Evolutionary conservation across 2,888 invertebrate genomes (phyloP).

Genomic region (Tenodera sinensis): DNA sequence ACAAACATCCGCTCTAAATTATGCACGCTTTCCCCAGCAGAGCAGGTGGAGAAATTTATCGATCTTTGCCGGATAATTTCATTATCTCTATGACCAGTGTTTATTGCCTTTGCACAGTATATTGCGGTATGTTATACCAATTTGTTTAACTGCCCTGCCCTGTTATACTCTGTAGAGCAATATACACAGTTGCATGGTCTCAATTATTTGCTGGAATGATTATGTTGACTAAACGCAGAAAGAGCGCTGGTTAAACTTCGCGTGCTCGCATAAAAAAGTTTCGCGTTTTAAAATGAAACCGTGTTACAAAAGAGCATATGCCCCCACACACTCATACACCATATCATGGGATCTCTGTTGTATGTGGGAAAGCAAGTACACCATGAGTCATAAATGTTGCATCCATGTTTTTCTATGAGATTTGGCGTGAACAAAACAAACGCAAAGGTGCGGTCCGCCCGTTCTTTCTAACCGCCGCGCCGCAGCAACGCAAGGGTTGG

Average conservation of each 20-base stretch:
- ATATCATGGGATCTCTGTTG: too few species aligned
- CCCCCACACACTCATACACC: too few species aligned
- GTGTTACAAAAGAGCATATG: too few species aligned
- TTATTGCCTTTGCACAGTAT: background rate
- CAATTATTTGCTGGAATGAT: background rate
- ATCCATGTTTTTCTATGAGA: too few species aligned
- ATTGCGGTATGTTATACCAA: background rate
- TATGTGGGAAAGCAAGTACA: too few species aligned
- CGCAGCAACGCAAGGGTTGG: too few species aligned
- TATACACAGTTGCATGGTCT: background rate
- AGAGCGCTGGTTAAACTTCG: background rate
- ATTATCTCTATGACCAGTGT: background rate
- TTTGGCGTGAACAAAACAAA: too few species aligned
- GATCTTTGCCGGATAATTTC: background rate
- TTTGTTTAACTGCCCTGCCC: background rate
- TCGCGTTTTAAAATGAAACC: too few species aligned
- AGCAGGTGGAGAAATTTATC: background rate
- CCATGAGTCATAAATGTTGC: too few species aligned
- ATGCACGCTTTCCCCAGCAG: background rate
- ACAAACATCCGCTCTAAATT: background rate
- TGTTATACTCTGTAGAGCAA: background rate
- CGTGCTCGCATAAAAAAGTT: too few species aligned
- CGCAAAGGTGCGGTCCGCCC: too few species aligned
- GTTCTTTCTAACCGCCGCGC: too few species aligned
- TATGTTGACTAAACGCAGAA: background rate